Evolutionary conservation across 2,888 invertebrate genomes (phyloP).

Genomic region (Podabrus alpinus): DNA sequence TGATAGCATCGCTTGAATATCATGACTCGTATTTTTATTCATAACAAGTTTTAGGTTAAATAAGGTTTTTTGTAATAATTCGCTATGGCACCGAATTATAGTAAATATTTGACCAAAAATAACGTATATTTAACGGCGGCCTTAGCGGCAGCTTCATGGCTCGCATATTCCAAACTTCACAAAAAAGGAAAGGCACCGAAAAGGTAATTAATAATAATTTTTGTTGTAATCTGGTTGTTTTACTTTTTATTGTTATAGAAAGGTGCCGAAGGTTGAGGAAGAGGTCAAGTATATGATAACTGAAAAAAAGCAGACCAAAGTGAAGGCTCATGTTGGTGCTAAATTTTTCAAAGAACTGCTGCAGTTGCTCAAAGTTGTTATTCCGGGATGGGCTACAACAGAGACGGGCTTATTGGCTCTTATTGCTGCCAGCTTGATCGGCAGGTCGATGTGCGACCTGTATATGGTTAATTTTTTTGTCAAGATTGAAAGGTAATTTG

Average conservation of each 20-base stretch:
- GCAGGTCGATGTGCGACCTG: conserved; percentile 91
- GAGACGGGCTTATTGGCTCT: conserved; percentile 76
- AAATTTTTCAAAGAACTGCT: conserved; percentile 73
- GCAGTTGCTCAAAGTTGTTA: conserved; percentile 71
- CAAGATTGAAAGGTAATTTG: conserved; percentile 85
- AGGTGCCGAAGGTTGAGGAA: conserved; percentile 59
- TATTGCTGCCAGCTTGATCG: conserved; percentile 80
- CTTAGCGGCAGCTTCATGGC: conserved; percentile 66
- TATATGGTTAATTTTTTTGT: conserved; percentile 97
- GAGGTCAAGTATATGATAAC: conserved; percentile 81
- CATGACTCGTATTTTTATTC: background rate
- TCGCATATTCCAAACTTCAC: conserved; percentile 59
- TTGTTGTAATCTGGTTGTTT: background rate
- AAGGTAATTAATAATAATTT: background rate
- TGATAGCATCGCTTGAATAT: background rate
- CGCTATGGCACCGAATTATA: conserved; percentile 75
- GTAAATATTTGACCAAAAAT: conserved; percentile 73
- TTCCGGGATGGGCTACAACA: conserved; percentile 78
- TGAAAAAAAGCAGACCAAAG: conserved; percentile 64
- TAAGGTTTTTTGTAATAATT: background rate
- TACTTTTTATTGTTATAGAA: background rate
- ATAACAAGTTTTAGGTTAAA: background rate
- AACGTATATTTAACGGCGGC: conserved; percentile 67
- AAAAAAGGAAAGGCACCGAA: conserved; percentile 39
- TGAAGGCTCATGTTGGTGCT: conserved; percentile 77